Percentiles rank a stretch among this genome's conserved stretches.
phyloP scores from a whole-genome alignment of 2,888 invertebrate species.

The Geophilus truncorum region DNA sequence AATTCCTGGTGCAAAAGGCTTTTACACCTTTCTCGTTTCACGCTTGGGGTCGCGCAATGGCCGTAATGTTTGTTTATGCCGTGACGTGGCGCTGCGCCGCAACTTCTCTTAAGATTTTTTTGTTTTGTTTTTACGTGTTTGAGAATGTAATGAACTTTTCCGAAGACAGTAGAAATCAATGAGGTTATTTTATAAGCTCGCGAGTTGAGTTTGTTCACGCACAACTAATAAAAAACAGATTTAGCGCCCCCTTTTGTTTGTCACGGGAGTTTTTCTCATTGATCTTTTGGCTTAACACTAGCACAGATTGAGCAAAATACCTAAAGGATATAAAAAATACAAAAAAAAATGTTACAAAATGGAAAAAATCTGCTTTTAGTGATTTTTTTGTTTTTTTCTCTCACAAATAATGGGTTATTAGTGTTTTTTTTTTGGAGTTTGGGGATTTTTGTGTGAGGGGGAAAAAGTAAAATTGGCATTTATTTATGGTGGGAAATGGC shows the following conservation, averaged over 20 bases:
- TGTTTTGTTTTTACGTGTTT: background rate
- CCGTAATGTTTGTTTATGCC: no score
- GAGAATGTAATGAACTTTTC: background rate
- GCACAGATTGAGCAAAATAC: background rate
- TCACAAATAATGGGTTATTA: no score
- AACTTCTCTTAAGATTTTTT: no score
- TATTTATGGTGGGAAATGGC: background rate
- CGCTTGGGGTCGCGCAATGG: background rate
- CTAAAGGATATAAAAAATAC: background rate
- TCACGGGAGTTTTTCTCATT: background rate
- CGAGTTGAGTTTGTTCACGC: background rate
- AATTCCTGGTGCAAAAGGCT: no score
- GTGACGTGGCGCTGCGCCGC: no score
- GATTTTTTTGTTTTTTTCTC: no score
- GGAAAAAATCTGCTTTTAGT: no score
- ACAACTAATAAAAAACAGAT: background rate
- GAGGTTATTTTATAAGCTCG: background rate
- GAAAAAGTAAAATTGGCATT: background rate
- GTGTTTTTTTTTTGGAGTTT: no score
- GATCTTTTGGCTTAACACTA: background rate
- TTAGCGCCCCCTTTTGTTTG: background rate
- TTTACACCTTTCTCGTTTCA: no score
- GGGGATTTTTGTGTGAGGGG: no score
- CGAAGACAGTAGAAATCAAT: background rate
- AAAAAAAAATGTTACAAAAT: background rate